Percentiles rank a stretch among this genome's conserved stretches.
Conservation (phyloP, 1,140 invertebrate species). For the Episyrphus balteatus region DNA sequence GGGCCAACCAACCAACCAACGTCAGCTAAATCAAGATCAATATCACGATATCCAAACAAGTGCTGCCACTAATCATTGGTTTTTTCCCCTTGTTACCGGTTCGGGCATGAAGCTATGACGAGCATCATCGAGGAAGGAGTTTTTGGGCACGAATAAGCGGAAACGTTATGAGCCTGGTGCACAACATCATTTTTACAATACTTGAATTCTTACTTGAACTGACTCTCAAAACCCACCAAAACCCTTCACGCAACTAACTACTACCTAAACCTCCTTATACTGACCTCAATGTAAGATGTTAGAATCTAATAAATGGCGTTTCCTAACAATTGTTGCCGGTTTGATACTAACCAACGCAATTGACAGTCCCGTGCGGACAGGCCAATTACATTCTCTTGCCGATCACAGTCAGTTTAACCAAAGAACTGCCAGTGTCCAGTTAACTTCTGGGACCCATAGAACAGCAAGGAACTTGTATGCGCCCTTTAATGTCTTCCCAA, state of each 20-base stretch:
- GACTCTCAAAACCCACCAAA: constrained; percentile 11
- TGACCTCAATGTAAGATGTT: constrained; percentile 36
- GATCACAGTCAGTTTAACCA: background rate
- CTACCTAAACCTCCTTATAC: background rate
- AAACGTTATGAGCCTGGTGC: too few relatives aligned
- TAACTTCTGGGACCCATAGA: constrained; percentile 6
- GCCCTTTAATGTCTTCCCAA: constrained; percentile 29
- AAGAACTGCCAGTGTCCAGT: background rate
- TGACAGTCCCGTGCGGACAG: constrained; percentile 1
- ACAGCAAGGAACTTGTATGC: constrained; percentile 31
- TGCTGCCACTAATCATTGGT: too few relatives aligned
- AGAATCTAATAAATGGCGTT: constrained; percentile 27
- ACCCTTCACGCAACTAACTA: constrained; percentile 3
- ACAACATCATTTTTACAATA: too few relatives aligned
- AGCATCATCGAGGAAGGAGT: too few relatives aligned
- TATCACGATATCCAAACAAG: too few relatives aligned
- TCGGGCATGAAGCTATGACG: too few relatives aligned
- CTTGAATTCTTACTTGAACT: background rate
- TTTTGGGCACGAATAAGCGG: too few relatives aligned
- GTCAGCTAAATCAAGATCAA: too few relatives aligned
- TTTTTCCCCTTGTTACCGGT: too few relatives aligned
- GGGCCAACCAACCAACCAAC: too few relatives aligned
- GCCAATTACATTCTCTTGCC: background rate
- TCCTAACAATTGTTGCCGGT: constrained; percentile 12
- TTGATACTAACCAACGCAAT: constrained; percentile 13